Evolutionary conservation across 2,888 invertebrate species (phyloP).

Genomic region (Drosophila macrospina): DNA sequence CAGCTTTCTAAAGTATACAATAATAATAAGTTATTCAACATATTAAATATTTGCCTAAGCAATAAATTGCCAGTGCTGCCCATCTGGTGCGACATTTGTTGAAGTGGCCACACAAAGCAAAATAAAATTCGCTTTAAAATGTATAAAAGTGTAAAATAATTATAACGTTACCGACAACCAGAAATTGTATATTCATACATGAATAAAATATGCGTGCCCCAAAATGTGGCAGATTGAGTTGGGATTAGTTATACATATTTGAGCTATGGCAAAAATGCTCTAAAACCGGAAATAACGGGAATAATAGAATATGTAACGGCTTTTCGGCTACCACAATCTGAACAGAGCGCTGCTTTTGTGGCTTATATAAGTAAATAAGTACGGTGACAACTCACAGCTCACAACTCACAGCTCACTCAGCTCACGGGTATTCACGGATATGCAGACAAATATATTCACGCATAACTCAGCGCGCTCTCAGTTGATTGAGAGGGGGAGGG

Average conservation of each 20-base stretch:
- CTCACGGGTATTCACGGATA: conserved; percentile 10
- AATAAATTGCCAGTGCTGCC: too few species aligned
- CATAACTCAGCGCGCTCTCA: conserved; percentile 66
- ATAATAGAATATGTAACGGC: conserved; percentile 39
- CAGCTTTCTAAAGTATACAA: too few species aligned
- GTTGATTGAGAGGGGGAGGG: background rate
- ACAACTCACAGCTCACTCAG: too few species aligned
- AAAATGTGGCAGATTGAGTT: background rate
- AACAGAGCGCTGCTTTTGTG: conserved; percentile 21
- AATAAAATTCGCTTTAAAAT: too few species aligned
- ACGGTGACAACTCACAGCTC: conserved; percentile 60
- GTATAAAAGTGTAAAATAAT: background rate
- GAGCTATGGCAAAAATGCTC: background rate
- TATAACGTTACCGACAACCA: background rate
- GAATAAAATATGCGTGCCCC: background rate
- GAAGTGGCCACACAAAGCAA: too few species aligned
- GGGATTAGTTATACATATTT: conserved; percentile 9
- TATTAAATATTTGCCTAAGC: too few species aligned
- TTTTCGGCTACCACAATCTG: conserved; percentile 35
- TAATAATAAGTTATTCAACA: background rate
- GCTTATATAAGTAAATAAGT: conserved; percentile 11
- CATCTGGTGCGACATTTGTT: too few species aligned
- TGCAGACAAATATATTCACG: conserved; percentile 43
- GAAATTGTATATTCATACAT: conserved; percentile 5
- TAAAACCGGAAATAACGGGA: conserved; percentile 20